Base-by-base conservation (phyloP, 2,797 vertebrate genomes). In the Sylvilagus floridanus region DNA sequence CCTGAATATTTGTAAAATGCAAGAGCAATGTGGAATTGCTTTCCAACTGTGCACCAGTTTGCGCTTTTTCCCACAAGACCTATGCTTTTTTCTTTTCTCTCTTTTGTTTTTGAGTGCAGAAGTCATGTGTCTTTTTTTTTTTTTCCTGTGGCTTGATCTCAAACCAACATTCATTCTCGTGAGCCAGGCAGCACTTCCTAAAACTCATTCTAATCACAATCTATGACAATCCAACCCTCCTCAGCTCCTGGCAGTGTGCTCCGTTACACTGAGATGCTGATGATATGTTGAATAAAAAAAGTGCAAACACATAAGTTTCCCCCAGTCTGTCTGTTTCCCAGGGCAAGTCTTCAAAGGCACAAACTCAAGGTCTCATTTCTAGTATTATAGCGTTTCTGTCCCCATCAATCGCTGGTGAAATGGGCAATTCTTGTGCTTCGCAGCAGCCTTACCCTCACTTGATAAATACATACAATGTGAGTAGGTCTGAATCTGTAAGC, bases 151-250 rank as follows among this genome's bases (percentile, higher is more conserved):
- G 88, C 54, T 95, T 93, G 84, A 42, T 96, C 68, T 96, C 37
- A 83, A 72, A 82, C 78, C 90, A 95, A 68, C 71, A 57, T 88
- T 85, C 92, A 88, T 92, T 94, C 78, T 84, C 90, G 83, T 76
- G 73, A 96, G 91, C 90, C 92, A 83, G 73, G 26, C 84, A 72
- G 77, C 82, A 84, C 91, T 96, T 95, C 84, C 93, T 82, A 91
- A 93, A 90, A 90, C 75, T 72, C 87, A 60, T 88, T 89, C 95
- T 71, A 77, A 83, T 77, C 77, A 75, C 84, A 65, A 21, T 90
- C 72, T 93, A 47, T 30, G 65, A 85, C 68, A 81, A n/a, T 83
- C 69, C 69, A 76, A 14, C 62, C 28, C 62, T 82, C 37, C 52
- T 63, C 22, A 57, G 95, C 57, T 84, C 71, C 82, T 95, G 93